Base-by-base conservation (phyloP, 2,113 vertebrate genomes). In the Geothlypis trichas region DNA sequence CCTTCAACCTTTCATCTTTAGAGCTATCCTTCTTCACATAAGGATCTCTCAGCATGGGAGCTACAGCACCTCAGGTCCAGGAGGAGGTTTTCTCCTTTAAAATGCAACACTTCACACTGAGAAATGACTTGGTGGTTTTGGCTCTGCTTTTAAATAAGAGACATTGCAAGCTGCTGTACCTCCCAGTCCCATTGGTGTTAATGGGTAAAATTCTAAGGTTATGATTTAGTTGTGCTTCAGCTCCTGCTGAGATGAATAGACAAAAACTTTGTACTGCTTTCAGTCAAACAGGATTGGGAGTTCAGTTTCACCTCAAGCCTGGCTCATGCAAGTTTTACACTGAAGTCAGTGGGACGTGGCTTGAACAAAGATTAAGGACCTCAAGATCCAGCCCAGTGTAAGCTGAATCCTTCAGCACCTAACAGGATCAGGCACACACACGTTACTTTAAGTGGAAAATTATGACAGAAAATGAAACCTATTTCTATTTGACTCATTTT, bases 1-100 rank as follows among this genome's bases (percentile, higher is more conserved):
- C 55, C 63, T 87, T 59, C 71, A 73, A 66, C 35, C 51, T 95
- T 93, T 97, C 89, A 89, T 93, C 71, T 83, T 91, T 7, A 80
- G 59, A 77, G 54, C 41, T 66, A 27, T 46, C 49, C 21, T 54
- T 71, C 33, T 13, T 84, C 89, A 77, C 0, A 0, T 4, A 16
- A 35, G 28, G n/a, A 42, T 76, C 78, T 84, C 69, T 47, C 82
- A 87, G 84, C 89, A 68, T 57, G 94, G 42, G 61, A 82, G 52
- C 31, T 31, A 27, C 37, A 92, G 65, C 58, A 94, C 62, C 71
- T 49, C 31, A 51, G n/a, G 49, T 87, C 57, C 89, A 87, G 66
- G 41, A 84, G 37, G 62, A 65, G 44, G 9, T 58, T 81, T 72
- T 42, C 26, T 31, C 57, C 78, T 95, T 92, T 84, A 84, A 94